Evolutionary conservation across 2,797 vertebrate species (phyloP).

Genomic region (Phylloscopus collybita): DNA sequence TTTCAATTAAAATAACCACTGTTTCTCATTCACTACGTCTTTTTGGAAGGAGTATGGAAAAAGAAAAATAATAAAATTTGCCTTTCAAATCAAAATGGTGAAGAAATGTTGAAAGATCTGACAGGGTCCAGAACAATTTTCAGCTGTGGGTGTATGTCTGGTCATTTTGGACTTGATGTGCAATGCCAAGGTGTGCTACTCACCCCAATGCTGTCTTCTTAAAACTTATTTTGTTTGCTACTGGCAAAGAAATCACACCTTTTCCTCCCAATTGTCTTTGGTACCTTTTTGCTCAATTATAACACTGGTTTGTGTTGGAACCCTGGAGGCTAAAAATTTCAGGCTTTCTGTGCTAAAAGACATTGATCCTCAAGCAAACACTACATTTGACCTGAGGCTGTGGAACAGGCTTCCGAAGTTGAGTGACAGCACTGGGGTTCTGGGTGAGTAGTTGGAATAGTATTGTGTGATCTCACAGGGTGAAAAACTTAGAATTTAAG

Average conservation of each 20-base stretch:
- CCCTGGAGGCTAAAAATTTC: too few species aligned
- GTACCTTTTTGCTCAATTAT: neutral
- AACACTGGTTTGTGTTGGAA: neutral
- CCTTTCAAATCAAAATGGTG: neutral
- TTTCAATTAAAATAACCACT: neutral
- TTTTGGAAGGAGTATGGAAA: neutral
- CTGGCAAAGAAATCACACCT: neutral
- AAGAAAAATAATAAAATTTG: neutral
- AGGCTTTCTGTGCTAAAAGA: too few species aligned
- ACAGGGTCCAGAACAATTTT: neutral
- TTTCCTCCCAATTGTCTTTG: neutral
- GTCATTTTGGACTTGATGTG: neutral
- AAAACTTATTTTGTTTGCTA: neutral
- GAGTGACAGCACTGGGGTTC: too few species aligned
- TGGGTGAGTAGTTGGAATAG: too few species aligned
- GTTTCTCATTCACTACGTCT: neutral
- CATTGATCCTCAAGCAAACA: too few species aligned
- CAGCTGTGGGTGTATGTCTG: neutral
- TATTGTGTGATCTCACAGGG: too few species aligned
- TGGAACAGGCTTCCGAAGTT: too few species aligned
- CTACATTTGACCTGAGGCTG: too few species aligned
- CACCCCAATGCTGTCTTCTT: neutral
- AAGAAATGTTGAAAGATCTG: neutral
- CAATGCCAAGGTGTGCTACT: neutral
- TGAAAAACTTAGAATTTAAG: too few species aligned